Percentiles rank a stretch among this genome's conserved stretches.
Evolutionary conservation across 2,888 invertebrate genomes (phyloP).

Genomic region (Diadromus collaris): DNA sequence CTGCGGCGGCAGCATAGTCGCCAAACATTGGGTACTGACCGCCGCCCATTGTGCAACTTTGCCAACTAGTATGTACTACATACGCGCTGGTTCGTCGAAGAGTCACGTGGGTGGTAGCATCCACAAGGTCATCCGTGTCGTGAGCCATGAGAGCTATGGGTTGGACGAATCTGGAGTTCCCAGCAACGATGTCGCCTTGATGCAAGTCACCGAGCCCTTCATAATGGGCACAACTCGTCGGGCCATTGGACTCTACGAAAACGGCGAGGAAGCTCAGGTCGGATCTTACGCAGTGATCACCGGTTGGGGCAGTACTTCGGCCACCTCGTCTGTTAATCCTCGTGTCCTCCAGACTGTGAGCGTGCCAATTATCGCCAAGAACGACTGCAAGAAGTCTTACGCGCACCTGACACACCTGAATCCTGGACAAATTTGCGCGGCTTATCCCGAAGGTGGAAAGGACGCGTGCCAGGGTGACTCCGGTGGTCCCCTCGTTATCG

Average conservation of each 20-base stretch:
- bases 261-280: slow-evolving; percentile 60
- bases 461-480: slow-evolving; percentile 75
- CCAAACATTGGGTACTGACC: slow-evolving; percentile 80
- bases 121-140: slow-evolving; percentile 78
- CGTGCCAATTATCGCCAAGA: slow-evolving; percentile 82
- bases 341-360: slow-evolving; percentile 80
- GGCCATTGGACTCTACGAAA: slow-evolving; percentile 79
- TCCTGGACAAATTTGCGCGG: slow-evolving; percentile 82
- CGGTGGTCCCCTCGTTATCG: slow-evolving; percentile 71
- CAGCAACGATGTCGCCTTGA: slow-evolving; percentile 81
- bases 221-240: slow-evolving; percentile 79
- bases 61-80: slow-evolving; percentile 69
- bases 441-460: slow-evolving; percentile 82
- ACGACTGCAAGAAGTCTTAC: slow-evolving; percentile 81
- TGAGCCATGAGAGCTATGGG: slow-evolving; percentile 81
- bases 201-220: slow-evolving; percentile 81
- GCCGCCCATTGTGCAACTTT: slow-evolving; percentile 82
- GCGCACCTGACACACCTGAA: slow-evolving; percentile 58
- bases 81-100: slow-evolving; percentile 82
- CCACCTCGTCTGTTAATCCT: slow-evolving; percentile 50
- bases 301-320: slow-evolving; percentile 69
- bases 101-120: slow-evolving; percentile 80
- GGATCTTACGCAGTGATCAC: slow-evolving; percentile 61
- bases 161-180: slow-evolving; percentile 50
- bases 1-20: slow-evolving; percentile 83